Percentiles rank a stretch among this genome's conserved stretches.
Conservation (phyloP, 2,797 vertebrate genomes). For the Pangasius macronema region DNA sequence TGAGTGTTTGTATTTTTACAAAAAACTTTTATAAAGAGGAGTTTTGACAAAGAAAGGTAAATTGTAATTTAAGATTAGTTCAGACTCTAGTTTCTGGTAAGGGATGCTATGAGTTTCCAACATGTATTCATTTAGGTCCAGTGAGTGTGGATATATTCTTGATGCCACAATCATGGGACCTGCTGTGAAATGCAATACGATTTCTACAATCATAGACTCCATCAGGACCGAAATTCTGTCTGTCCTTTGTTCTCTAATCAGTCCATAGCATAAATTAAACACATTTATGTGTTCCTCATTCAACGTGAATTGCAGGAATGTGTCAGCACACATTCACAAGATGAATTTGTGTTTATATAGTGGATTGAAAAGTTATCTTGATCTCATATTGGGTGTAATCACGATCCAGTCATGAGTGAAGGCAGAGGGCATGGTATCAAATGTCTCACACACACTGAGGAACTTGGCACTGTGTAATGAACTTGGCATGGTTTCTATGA, state of each 20-base stretch:
- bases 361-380: background rate
- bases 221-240: background rate
- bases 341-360: background rate
- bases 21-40: too few relatives aligned
- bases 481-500: slow-evolving; percentile 8
- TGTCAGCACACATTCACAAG: background rate
- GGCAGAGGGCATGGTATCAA: background rate
- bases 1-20: background rate
- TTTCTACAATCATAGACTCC: background rate
- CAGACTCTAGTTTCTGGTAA: background rate
- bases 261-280: background rate
- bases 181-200: background rate
- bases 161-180: background rate
- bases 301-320: too few relatives aligned
- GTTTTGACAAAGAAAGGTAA: background rate
- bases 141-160: background rate
- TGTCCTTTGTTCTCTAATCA: background rate
- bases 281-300: background rate
- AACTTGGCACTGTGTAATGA: background rate
- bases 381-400: background rate
- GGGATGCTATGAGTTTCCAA: too few relatives aligned
- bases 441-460: background rate
- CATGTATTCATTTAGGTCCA: background rate
- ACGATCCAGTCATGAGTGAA: background rate
- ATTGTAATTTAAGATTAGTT: background rate